phyloP scores from a whole-genome alignment of 2,113 vertebrate genomes.

The Notarius lentiginosus region DNA sequence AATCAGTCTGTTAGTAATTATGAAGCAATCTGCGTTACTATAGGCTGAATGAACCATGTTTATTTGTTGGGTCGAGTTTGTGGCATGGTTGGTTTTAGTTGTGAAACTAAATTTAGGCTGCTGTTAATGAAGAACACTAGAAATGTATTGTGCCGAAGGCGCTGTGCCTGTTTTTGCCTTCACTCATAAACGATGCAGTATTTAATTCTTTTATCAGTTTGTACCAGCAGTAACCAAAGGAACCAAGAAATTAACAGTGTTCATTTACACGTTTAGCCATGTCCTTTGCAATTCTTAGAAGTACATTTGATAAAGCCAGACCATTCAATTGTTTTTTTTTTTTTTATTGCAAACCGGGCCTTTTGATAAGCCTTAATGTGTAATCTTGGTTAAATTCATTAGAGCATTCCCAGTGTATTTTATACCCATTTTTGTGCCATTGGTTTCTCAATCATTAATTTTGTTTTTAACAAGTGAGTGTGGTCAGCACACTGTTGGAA shows the following conservation, averaged over 20 bases:
- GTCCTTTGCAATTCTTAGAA: not conserved
- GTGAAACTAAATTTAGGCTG: not conserved
- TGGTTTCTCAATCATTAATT: not conserved
- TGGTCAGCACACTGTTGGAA: not conserved
- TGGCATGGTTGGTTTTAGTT: not conserved
- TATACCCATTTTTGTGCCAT: constrained; percentile 3
- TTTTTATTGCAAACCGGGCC: not conserved
- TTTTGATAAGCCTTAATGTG: not conserved
- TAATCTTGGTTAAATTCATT: not conserved
- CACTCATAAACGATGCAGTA: not conserved
- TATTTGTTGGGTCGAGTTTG: not conserved
- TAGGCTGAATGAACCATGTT: not conserved
- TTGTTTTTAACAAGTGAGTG: not conserved
- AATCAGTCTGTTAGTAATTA: not conserved
- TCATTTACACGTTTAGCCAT: not conserved
- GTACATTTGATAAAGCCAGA: not conserved
- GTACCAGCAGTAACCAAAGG: constrained; percentile 17
- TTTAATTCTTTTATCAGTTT: not conserved
- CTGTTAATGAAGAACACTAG: constrained; percentile 35
- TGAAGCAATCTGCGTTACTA: not conserved
- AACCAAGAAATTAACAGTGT: constrained; percentile 12
- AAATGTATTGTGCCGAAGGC: not conserved
- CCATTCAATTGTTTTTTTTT: not conserved
- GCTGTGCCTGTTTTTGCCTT: not conserved
- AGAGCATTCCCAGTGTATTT: not conserved